Percentiles rank a stretch among this genome's conserved stretches.
These are phyloP conservation scores for Hypsibius dujardini DNA, from an alignment of 1,140 invertebrate genomes.

Conservation along the genomic window DNA sequence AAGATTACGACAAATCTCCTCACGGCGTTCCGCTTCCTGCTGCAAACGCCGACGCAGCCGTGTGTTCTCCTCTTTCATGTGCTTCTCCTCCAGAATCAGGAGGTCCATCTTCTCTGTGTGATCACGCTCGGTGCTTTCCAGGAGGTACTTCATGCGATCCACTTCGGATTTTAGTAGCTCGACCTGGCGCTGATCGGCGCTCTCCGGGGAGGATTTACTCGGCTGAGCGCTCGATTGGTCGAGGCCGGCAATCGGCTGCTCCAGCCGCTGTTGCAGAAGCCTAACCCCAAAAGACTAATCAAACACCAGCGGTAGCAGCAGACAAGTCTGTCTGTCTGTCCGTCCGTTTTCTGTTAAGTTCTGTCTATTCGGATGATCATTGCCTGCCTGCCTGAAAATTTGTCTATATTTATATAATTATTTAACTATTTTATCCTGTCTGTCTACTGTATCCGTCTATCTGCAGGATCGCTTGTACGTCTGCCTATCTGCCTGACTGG, in stretches of 20 bases:
- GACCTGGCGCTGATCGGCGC: slow-evolving; percentile 74
- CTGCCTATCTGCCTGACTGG: too few species aligned
- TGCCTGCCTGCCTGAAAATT: too few species aligned
- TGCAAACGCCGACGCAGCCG: slow-evolving; percentile 79
- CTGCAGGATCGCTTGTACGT: too few species aligned
- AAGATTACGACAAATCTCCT: slow-evolving; percentile 77
- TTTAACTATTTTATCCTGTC: too few species aligned
- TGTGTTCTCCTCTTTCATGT: slow-evolving; percentile 82
- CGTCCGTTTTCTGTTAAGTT: too few species aligned
- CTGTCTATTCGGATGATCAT: too few species aligned
- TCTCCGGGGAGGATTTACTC: slow-evolving; percentile 48
- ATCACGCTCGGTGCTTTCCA: slow-evolving; percentile 27
- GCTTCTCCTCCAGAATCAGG: slow-evolving; percentile 76
- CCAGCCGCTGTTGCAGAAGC: slow-evolving; percentile 81
- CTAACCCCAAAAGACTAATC: too few species aligned
- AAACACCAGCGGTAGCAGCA: too few species aligned
- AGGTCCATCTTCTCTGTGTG: slow-evolving; percentile 67
- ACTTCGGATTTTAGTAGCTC: slow-evolving; percentile 78
- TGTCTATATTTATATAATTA: too few species aligned
- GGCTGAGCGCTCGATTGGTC: slow-evolving; percentile 66
- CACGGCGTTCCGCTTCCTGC: slow-evolving; percentile 74
- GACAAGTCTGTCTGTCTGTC: too few species aligned
- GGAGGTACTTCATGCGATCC: slow-evolving; percentile 53
- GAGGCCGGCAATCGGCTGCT: slow-evolving; percentile 83
- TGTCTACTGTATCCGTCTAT: too few species aligned